Percentiles rank a stretch among this genome's conserved stretches.
Conservation (phyloP, 2,113 vertebrate genomes). For the Buteo buteo region DNA sequence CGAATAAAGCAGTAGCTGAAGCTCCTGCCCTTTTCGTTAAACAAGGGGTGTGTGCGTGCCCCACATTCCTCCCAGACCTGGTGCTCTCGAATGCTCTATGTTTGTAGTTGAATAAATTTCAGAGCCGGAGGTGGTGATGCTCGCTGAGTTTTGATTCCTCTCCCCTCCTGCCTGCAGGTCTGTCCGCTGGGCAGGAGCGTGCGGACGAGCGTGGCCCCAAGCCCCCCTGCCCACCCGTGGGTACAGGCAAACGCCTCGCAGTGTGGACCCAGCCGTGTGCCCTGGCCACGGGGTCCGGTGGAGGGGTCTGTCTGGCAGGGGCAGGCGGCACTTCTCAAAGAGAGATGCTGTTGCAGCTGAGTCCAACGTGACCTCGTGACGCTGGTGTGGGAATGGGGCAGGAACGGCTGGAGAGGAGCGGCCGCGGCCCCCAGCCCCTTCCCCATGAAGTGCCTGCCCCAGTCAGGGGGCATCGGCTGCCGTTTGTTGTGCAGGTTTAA, state of each 20-base stretch:
- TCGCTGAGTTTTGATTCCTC: background rate
- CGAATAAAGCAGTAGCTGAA: background rate
- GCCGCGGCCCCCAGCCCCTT: background rate
- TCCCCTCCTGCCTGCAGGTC: rapidly evolving
- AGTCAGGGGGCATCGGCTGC: no score
- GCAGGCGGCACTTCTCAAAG: background rate
- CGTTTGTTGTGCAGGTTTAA: background rate
- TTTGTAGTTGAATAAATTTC: constrained; percentile 15
- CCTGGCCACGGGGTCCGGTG: no score
- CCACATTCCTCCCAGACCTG: background rate
- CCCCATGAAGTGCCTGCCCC: rapidly evolving
- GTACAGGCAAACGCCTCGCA: no score
- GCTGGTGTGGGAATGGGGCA: background rate
- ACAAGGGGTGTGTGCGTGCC: background rate
- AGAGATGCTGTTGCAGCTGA: background rate
- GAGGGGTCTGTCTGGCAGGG: background rate
- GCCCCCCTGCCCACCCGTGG: rapidly evolving
- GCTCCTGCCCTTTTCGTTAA: background rate
- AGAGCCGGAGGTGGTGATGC: background rate
- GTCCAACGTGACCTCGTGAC: rapidly evolving
- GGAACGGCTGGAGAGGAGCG: background rate
- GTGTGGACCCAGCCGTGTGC: no score
- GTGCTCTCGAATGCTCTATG: background rate
- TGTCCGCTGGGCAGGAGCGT: background rate
- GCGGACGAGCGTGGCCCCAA: rapidly evolving